Evolutionary conservation across 2,888 invertebrate species (phyloP).

Genomic region (Entomobrya multifasciata): DNA sequence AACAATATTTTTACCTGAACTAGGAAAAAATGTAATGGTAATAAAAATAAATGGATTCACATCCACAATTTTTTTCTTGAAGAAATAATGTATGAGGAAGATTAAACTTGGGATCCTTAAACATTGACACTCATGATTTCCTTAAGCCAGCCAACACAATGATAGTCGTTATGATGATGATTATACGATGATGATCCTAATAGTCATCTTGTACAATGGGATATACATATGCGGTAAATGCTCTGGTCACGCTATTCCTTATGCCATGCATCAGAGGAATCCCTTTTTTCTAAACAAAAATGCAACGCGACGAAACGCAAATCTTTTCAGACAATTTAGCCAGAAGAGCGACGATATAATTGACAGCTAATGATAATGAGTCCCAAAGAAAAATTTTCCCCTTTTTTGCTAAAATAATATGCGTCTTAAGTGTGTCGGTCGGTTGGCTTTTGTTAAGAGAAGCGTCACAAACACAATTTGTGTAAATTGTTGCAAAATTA

Average conservation of each 20-base stretch:
- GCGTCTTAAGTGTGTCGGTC: neutral
- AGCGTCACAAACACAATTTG: too few species aligned
- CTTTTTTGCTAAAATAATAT: neutral
- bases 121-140: too few species aligned
- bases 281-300: too few species aligned
- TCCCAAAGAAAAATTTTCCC: neutral
- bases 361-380: constrained; percentile 27
- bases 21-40: neutral
- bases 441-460: too few species aligned
- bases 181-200: neutral
- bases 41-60: neutral
- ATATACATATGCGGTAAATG: constrained; percentile 37
- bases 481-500: too few species aligned
- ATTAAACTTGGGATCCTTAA: too few species aligned
- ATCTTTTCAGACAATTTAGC: neutral
- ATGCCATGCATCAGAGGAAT: too few species aligned
- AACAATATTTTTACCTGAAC: neutral
- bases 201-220: neutral
- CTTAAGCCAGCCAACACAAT: neutral
- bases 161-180: neutral
- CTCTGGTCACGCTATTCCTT: constrained; percentile 43
- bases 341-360: constrained; percentile 26
- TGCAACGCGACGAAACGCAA: neutral
- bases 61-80: neutral
- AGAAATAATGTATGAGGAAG: neutral